Evolutionary conservation across 2,888 invertebrate species (phyloP).

Genomic region (Oscheius onirici): DNA sequence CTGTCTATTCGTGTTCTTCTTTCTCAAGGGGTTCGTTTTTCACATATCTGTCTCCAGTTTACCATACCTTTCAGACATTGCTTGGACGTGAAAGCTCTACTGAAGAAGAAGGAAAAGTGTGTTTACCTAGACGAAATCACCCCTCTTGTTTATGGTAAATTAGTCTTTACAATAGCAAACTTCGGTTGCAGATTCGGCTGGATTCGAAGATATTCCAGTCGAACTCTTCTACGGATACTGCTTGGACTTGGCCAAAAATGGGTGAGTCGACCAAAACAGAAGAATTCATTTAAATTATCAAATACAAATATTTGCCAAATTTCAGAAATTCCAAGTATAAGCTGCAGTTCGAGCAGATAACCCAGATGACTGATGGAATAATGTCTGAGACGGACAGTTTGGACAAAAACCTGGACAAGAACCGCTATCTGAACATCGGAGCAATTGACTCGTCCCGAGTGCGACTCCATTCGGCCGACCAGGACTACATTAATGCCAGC

Average conservation of each 20-base stretch:
- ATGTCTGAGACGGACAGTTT: slow-evolving; percentile 36
- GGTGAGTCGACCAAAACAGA: too few species aligned
- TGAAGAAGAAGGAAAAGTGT: slow-evolving; percentile 63
- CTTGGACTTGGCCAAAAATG: slow-evolving; percentile 58
- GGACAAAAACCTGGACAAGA: slow-evolving; percentile 42
- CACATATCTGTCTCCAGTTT: background rate
- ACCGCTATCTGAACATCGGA: slow-evolving; percentile 63
- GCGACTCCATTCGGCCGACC: slow-evolving; percentile 47
- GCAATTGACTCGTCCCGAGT: slow-evolving; percentile 65
- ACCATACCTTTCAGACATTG: slow-evolving; percentile 37
- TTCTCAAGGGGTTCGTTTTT: slow-evolving; percentile 52
- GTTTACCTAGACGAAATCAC: slow-evolving; percentile 58
- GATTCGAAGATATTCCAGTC: slow-evolving; percentile 61
- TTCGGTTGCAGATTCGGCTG: slow-evolving; percentile 44
- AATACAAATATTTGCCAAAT: too few species aligned
- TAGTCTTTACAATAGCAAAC: slow-evolving; percentile 9
- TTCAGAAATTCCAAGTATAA: slow-evolving; percentile 31
- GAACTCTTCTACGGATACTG: slow-evolving; percentile 67
- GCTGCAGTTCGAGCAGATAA: slow-evolving; percentile 58
- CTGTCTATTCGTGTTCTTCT: slow-evolving; percentile 47
- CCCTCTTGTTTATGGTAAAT: slow-evolving; percentile 67
- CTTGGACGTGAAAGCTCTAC: slow-evolving; percentile 48
- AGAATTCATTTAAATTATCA: slow-evolving; percentile 59
- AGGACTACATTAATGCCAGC: slow-evolving; percentile 60
- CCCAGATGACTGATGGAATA: slow-evolving; percentile 28